These are phyloP conservation scores for Patella depressa DNA, from an alignment of 2,888 invertebrate species.

Conservation along the genomic window DNA sequence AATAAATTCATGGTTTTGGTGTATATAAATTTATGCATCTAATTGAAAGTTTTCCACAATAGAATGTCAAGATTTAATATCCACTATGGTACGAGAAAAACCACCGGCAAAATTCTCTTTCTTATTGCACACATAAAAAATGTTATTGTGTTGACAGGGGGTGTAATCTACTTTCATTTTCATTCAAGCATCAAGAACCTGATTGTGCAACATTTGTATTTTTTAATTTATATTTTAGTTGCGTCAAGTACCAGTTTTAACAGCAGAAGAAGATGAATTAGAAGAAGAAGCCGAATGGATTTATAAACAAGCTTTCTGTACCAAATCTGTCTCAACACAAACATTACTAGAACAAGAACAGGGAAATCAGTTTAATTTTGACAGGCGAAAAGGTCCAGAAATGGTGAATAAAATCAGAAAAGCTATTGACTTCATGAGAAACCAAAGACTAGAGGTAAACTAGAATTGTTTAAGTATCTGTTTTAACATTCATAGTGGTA, in stretches of 20 bases:
- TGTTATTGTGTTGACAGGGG: no score
- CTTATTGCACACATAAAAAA: no score
- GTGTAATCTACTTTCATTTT: no score
- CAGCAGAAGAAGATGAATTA: conserved; percentile 79
- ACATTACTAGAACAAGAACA: conserved; percentile 67
- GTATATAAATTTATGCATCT: no score
- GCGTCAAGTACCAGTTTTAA: conserved; percentile 87
- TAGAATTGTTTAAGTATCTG: not conserved
- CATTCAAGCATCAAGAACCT: no score
- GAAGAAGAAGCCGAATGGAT: conserved; percentile 98
- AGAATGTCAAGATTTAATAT: no score
- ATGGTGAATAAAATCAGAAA: conserved; percentile 85
- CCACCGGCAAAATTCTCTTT: no score
- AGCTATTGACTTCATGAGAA: conserved; percentile 94
- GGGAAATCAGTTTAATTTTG: conserved; percentile 6
- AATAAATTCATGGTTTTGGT: no score
- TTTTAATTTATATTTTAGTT: conserved; percentile 75
- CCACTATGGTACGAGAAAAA: no score
- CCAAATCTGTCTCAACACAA: conserved; percentile 86
- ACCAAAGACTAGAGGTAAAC: conserved; percentile 86
- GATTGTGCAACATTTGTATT: no score
- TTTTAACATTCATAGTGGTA: not conserved
- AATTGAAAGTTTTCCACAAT: no score
- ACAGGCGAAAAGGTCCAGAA: conserved; percentile 45
- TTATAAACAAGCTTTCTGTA: conserved; percentile 91